Evolutionary conservation across 2,888 invertebrate species (phyloP), one percentile per base, ranked within the genome.

Genomic region (Harpagoxenus sublaevis): DNA sequence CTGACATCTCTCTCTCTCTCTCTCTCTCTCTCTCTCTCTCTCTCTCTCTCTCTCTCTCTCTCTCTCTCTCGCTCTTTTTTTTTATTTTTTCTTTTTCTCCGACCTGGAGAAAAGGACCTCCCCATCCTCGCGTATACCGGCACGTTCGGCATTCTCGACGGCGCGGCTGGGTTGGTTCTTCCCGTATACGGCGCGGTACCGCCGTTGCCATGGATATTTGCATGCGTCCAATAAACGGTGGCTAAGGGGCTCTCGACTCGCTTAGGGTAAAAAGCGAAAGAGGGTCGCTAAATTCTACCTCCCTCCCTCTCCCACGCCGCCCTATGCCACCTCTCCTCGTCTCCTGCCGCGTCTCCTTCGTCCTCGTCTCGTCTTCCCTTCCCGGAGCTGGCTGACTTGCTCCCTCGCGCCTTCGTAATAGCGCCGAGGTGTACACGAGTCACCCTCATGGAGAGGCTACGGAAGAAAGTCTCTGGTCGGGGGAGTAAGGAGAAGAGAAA

Each of bases 211-310:
- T 95, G 94, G 95, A 94, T 95, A 95, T 95, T 95, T 95, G 95
- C 95, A 95, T 95, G 94, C 94, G 94, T 95, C 95, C 94, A 95
- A 95, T 95, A 95, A 95, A 95, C 94, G 95, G 93, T 93, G 94
- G 94, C 94, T 94, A 94, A 94, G 94, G 94, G 93, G 94, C 93
- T 93, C 93, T 92, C 93, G 93, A 94, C 91, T 93, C 90, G 93
- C 92, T 92, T 93, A 92, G 93, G 93, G 94, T 93, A 92, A 93
- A 94, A 93, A 94, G 93, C 92, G 91, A 93, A 93, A 93, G 93
- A 93, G 93, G 93, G 92, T 94, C 93, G 93, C 93, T 92, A 93
- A 94, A 94, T 93, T 93, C 92, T 91, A 92, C 92, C 35, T 35
- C 35, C 92, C 93, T 91, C 92, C 84, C 60, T 82, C 57, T 74